These are phyloP conservation scores for Rapana venosa DNA, from an alignment of 2,888 invertebrate species.

Conservation along the genomic window DNA sequence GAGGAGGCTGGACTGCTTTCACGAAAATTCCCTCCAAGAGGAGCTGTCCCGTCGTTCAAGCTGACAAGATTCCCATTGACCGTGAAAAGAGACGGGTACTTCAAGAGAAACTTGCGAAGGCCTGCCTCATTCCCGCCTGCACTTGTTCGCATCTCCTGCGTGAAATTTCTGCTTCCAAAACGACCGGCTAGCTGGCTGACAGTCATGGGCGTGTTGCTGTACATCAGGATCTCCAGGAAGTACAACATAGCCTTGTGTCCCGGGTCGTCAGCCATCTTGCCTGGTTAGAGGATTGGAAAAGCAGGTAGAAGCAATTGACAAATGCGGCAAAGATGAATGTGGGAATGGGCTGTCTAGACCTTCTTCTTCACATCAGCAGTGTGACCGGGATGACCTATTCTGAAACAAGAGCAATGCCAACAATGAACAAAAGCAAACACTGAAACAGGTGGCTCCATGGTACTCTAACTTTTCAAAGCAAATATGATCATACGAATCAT, in stretches of 20 bases:
- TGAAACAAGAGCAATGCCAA: neutral
- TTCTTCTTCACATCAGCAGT: constrained; percentile 39
- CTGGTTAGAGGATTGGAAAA: neutral
- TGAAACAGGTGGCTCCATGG: neutral
- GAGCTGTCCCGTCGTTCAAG: constrained; percentile 75
- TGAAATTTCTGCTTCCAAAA: constrained; percentile 99
- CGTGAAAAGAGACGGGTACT: constrained; percentile 96
- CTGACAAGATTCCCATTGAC: constrained; percentile 84
- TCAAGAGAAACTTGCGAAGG: constrained; percentile 95
- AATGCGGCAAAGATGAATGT: neutral
- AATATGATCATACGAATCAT: too few relatives aligned
- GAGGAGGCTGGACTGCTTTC: constrained; percentile 73
- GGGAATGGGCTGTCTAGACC: constrained; percentile 22
- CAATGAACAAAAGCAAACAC: neutral
- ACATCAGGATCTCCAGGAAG: constrained; percentile 98
- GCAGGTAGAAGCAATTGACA: neutral
- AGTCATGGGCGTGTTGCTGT: constrained; percentile 93
- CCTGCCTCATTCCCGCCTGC: constrained; percentile 93
- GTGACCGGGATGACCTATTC: constrained; percentile 32
- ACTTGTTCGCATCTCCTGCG: constrained; percentile 91
- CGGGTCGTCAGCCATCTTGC: constrained; percentile 77
- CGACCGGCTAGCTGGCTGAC: constrained; percentile 98
- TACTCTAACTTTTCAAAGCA: too few relatives aligned
- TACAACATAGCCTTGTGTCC: constrained; percentile 86
- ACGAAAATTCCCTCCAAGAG: constrained; percentile 71